These are phyloP conservation scores for Diarsia rubi DNA, from an alignment of 2,888 invertebrate genomes.

Conservation along the genomic window DNA sequence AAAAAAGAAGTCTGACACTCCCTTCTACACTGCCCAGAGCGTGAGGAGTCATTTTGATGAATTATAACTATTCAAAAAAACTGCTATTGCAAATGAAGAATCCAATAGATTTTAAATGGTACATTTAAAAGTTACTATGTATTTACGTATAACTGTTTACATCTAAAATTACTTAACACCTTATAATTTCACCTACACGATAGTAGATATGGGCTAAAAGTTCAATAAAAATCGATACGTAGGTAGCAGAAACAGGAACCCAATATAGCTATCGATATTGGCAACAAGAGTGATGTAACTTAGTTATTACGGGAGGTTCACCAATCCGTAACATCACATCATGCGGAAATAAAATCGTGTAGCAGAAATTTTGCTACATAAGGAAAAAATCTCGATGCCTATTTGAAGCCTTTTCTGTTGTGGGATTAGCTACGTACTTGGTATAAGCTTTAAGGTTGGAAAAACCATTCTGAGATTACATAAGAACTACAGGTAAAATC, in stretches of 20 bases:
- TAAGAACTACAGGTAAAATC: background rate
- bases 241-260: slow-evolving; percentile 61
- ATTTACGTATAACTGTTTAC: no score
- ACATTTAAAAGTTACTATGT: background rate
- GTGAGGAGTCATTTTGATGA: no score
- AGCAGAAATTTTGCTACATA: slow-evolving; percentile 71
- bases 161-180: background rate
- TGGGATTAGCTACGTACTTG: slow-evolving; percentile 23
- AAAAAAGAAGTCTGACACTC: no score
- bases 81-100: background rate
- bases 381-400: slow-evolving; percentile 67
- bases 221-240: slow-evolving; percentile 29
- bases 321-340: slow-evolving; percentile 69
- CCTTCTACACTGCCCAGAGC: no score
- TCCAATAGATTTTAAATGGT: background rate
- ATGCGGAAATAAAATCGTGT: slow-evolving; percentile 74
- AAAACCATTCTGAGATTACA: background rate
- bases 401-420: slow-evolving; percentile 33
- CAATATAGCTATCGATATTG: slow-evolving; percentile 71
- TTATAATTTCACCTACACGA: background rate
- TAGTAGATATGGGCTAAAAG: background rate
- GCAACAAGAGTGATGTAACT: slow-evolving; percentile 71
- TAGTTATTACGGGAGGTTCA: slow-evolving; percentile 69
- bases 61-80: no score
- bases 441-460: background rate